Conservation (phyloP, 2,113 vertebrate genomes). For the Axis porcinus region DNA sequence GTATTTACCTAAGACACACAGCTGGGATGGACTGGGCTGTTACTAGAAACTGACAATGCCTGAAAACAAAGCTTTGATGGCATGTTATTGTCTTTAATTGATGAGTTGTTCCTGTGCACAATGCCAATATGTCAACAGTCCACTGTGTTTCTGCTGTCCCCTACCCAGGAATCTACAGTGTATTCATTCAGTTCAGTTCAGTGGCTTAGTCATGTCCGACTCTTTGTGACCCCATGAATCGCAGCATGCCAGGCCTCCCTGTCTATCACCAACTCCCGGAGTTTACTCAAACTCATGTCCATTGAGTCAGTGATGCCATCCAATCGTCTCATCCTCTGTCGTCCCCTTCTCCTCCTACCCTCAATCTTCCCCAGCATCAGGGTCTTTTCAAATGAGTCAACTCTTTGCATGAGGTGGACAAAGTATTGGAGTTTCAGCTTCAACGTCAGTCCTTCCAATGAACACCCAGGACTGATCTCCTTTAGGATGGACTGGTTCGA, state of each 20-base stretch:
- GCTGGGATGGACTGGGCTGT: not conserved
- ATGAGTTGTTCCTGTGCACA: not conserved
- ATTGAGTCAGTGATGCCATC: not conserved
- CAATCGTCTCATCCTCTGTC: not conserved
- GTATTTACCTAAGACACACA: not conserved
- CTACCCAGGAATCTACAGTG: not conserved
- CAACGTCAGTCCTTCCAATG: not conserved
- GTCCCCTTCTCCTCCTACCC: not conserved
- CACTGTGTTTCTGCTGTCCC: not conserved
- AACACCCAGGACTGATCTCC: not conserved
- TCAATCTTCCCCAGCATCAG: not conserved
- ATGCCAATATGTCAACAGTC: not conserved
- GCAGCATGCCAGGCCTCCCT: not conserved
- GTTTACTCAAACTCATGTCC: not conserved
- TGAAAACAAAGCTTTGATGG: not conserved
- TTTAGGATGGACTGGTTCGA: not conserved
- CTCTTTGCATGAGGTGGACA: fast-evolving
- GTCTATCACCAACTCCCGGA: not conserved
- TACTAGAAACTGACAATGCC: not conserved
- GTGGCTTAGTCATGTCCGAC: fast-evolving
- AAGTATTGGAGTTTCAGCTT: not conserved
- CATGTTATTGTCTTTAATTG: not conserved
- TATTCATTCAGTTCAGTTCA: not conserved
- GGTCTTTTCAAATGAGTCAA: not conserved
- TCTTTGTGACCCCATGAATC: not conserved